Conservation (phyloP, 2,113 vertebrate species). For the Labeo rohita region DNA sequence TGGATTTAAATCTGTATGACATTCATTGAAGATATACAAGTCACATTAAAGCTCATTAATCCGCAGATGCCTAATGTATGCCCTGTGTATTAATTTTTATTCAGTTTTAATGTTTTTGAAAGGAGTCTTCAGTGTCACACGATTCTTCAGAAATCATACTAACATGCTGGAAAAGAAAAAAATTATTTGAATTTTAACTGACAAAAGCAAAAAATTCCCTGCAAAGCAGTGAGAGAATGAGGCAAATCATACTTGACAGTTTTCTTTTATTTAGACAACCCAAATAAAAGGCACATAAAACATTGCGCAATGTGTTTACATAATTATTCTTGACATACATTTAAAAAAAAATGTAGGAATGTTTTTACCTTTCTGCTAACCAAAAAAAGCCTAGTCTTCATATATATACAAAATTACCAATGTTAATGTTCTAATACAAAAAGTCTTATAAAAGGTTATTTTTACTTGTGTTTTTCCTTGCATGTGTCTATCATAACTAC, state of each 20-base stretch:
- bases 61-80: not conserved
- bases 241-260: constrained; percentile 71
- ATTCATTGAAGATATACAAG: not conserved
- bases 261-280: constrained; percentile 99
- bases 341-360: constrained; percentile 86
- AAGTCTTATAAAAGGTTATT: constrained; percentile 98
- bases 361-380: constrained; percentile 96
- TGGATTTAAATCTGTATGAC: not conserved
- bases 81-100: not conserved
- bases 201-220: not conserved
- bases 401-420: constrained; percentile 98
- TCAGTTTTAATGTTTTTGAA: not conserved
- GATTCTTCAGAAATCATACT: not conserved
- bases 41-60: not conserved
- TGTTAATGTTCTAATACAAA: constrained; percentile 99
- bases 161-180: not conserved
- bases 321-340: constrained; percentile 97
- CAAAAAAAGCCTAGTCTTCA: constrained; percentile 97
- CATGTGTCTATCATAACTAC: constrained; percentile 82
- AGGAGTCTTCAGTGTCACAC: not conserved
- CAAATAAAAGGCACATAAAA: constrained; percentile 99
- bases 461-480: constrained; percentile 84
- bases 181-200: not conserved
- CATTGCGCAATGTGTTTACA: constrained; percentile 95
- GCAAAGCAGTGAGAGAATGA: constrained; percentile 49